Base-by-base conservation (phyloP, 2,797 vertebrate species). In the Natrix natrix region DNA sequence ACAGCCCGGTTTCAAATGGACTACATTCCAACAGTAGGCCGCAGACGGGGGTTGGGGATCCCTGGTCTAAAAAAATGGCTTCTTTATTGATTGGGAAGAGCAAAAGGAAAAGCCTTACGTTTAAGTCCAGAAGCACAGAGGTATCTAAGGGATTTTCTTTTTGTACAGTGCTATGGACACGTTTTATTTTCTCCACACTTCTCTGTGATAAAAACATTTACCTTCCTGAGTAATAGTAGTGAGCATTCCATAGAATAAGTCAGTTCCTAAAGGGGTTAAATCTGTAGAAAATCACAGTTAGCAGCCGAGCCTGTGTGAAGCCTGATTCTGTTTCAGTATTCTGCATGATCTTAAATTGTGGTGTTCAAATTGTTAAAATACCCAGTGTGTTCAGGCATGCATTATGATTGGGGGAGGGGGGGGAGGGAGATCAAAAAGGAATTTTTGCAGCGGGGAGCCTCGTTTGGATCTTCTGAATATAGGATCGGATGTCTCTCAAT, bases 21-120 rank as follows among this genome's bases (percentile, higher is more conserved):
- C 16, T 37, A 17, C 3, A 0, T 6, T 1, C 32, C 0, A 0
- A 7, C 69, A 17, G 3, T 74, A 37, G 69, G 69, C 32, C 0
- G 3, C 16, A 74, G 69, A 8, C 32, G 8, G n/a, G 66, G 12
- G 3, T 0, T 74, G 5, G n/a, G 66, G 14, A 37, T 74, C 66
- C 69, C 16, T 74, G 69, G 17, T 74, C 14, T 74, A 8, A 37
- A 37, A 37, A 16, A 74, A 74, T 69, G 66, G n/a, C 66, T 69
- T 69, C 14, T 37, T 32, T 20, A 12, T 83, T 48, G 37, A 83
- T 48, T 48, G 24, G 10, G 37, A 22, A 83, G 74, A 83, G 37
- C 43, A 48, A 20, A 22, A 83, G 37, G 22, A 24, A 83, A 83
- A 48, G 74, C 43, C 74, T 83, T 48, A 83, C 20, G 24, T 48